Percentiles rank a stretch among this genome's conserved stretches.
These are phyloP conservation scores for Leptogaster cylindrica DNA, from an alignment of 2,888 invertebrate genomes.

Conservation along the genomic window DNA sequence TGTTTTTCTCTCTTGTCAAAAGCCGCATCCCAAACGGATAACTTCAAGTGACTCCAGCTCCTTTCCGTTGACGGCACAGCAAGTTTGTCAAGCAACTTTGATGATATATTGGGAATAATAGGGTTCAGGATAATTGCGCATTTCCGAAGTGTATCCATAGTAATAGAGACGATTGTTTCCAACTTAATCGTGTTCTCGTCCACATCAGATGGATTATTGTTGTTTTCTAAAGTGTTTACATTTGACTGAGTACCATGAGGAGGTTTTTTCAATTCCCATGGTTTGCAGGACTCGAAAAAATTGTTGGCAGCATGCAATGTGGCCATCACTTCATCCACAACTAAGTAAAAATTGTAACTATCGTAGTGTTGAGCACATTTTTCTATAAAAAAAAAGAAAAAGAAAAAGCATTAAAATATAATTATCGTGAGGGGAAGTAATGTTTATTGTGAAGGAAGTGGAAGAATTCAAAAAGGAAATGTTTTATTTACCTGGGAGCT, in stretches of 20 bases:
- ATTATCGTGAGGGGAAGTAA: background rate
- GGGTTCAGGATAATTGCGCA: conserved; percentile 84
- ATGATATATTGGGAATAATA: conserved; percentile 77
- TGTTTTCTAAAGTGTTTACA: conserved; percentile 38
- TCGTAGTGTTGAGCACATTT: conserved; percentile 73
- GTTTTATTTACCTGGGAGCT: conserved; percentile 66
- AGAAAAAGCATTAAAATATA: background rate
- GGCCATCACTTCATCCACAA: conserved; percentile 76
- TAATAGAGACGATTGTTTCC: conserved; percentile 78
- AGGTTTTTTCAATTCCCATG: conserved; percentile 75
- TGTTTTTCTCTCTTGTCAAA: conserved; percentile 18
- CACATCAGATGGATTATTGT: conserved; percentile 21
- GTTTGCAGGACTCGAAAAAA: conserved; percentile 84
- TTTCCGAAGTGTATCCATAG: conserved; percentile 84
- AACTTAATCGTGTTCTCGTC: conserved; percentile 66
- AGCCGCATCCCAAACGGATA: background rate
- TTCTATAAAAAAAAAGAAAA: conserved; percentile 59
- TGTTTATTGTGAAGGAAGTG: background rate
- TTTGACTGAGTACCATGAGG: background rate
- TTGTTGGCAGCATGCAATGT: conserved; percentile 80
- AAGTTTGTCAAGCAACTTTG: conserved; percentile 74
- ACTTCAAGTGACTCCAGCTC: conserved; percentile 63
- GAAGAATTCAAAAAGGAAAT: conserved; percentile 20
- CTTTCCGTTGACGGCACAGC: conserved; percentile 63
- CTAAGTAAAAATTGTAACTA: conserved; percentile 81